Conservation (phyloP, 2,888 invertebrate species). For the Cataglyphis livida region DNA sequence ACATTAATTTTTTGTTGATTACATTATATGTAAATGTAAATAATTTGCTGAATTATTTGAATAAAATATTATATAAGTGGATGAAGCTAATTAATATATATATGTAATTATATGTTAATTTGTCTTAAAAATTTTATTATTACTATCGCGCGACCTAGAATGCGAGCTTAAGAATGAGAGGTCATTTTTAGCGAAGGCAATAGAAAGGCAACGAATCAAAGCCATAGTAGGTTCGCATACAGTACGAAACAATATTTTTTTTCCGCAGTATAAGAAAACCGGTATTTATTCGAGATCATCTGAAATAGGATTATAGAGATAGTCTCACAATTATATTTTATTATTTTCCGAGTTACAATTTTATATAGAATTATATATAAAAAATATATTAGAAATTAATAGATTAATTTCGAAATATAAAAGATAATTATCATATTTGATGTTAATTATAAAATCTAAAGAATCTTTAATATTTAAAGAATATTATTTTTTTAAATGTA, state of each 20-base stretch:
- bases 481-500: not conserved
- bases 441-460: not conserved
- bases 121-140: conserved; percentile 22
- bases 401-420: not conserved
- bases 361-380: not conserved
- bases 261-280: not conserved
- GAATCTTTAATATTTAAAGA: not conserved
- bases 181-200: conserved; percentile 2
- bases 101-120: conserved; percentile 29
- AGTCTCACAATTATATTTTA: not conserved
- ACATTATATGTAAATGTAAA: not conserved
- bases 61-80: not conserved
- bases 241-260: not conserved
- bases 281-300: not conserved
- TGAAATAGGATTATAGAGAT: not conserved
- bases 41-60: not conserved
- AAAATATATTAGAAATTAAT: not conserved
- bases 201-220: not conserved
- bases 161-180: conserved; percentile 7
- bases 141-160: conserved; percentile 1
- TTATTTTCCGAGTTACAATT: not conserved
- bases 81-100: not conserved
- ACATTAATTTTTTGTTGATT: not conserved
- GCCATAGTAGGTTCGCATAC: not conserved
- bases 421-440: not conserved